These are phyloP conservation scores for Drosophila neocordata DNA, from an alignment of 1,140 invertebrate species.

Conservation along the genomic window DNA sequence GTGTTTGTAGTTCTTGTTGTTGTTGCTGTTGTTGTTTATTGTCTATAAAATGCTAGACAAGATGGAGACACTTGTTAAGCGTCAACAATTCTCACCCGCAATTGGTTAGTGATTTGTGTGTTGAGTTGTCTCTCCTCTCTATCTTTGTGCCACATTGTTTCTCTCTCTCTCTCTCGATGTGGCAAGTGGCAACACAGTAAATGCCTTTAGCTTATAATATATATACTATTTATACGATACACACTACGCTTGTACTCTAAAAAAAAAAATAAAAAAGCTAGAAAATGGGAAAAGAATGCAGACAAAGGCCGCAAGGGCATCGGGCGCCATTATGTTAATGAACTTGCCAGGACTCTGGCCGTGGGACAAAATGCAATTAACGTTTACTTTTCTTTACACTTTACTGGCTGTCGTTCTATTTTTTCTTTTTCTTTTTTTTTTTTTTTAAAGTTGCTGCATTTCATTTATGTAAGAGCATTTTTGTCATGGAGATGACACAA, in stretches of 20 bases:
- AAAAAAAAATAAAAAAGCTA: too few species aligned
- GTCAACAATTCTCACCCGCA: conserved; percentile 25
- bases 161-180: too few species aligned
- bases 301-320: not conserved
- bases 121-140: not conserved
- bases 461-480: conserved; percentile 17
- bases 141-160: not conserved
- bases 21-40: conserved; percentile 27
- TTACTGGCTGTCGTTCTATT: not conserved
- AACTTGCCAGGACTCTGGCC: conserved; percentile 24
- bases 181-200: conserved; percentile 12
- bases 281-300: not conserved
- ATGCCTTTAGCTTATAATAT: conserved; percentile 27
- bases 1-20: conserved; percentile 22
- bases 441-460: conserved; percentile 12
- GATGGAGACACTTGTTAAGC: conserved; percentile 24
- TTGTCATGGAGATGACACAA: conserved; percentile 8
- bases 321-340: conserved; percentile 56
- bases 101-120: conserved; percentile 41
- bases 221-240: too few species aligned
- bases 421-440: not conserved
- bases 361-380: conserved; percentile 29
- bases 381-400: not conserved
- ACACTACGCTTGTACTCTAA: not conserved
- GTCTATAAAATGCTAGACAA: conserved; percentile 44